Evolutionary conservation across 64 coral and sea anemone genomes (phyloP), one percentile per base, ranked within the genome.

Genomic region (Cladopsammia gracilis): DNA sequence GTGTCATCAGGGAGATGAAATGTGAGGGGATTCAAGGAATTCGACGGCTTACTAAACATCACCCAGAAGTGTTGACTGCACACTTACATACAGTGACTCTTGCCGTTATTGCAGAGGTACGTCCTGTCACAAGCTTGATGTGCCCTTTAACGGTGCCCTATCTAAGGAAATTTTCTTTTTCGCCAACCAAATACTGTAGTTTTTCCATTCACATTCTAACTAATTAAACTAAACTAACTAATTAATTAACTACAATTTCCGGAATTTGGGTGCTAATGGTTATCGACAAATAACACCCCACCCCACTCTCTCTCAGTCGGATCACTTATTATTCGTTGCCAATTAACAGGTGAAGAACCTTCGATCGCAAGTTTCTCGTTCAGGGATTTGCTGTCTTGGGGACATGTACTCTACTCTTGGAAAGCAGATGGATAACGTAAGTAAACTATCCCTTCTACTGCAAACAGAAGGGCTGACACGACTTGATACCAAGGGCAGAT

Each of bases 391-490:
- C 65, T 94, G 87, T 48, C 94, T 99, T 49, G 92, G 75, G 25
- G 98, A 99, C 47, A 96, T 99, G 98, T 99, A 94, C 68, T 75
- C 64, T 66, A 91, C 88, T 50, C 94, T 99, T 47, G 94, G 94
- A 12, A 92, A 92, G 47, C 76, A 99, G 18, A 94, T 99, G 94
- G 98, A 99, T 25, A 94, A 88, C 79, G 98, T 99, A 60, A 96
- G 94, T 43, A 48, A 42, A 53, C 46, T 15, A 52, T 59, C 26
- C 3, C 58, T 14, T 43, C 76, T 70, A 15, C 4, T 14, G 6
- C 18, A 10, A 4, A 18, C 18, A 16, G 34, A 34, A 34, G 34
- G 34, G 34, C 34, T 34, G 34, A 34, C 34, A 34, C 34, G 34
- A 34, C 34, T 34, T 34, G 34, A 34, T 34, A 34, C 34, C 34